A percentile compares a stretch with the other conserved stretches of the same genome.
Evolutionary conservation across 2,797 vertebrate species (phyloP).

Genomic region (Prionace glauca): DNA sequence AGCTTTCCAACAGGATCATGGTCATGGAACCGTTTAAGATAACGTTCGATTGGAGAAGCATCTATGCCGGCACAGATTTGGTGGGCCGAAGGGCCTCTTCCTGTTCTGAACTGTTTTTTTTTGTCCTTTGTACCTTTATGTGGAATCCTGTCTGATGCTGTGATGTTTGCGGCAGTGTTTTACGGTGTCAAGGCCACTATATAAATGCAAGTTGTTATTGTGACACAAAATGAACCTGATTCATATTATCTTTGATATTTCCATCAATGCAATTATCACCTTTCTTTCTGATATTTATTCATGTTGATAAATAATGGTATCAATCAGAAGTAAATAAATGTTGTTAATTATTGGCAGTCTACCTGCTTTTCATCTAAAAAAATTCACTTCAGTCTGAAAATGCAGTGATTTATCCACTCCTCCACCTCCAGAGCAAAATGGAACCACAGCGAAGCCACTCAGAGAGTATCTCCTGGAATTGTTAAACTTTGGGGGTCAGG

Average conservation of each 20-base stretch:
- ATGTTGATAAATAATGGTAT: background rate
- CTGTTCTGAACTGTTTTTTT: too few relatives aligned
- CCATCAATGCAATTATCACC: background rate
- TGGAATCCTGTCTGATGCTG: background rate
- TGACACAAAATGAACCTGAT: background rate
- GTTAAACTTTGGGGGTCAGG: background rate
- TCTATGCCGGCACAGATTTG: too few relatives aligned
- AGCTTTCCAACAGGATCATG: too few relatives aligned
- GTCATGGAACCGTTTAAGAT: background rate
- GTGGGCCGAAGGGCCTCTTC: too few relatives aligned
- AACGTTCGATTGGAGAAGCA: too few relatives aligned
- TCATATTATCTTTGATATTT: background rate
- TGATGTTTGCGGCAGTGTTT: background rate
- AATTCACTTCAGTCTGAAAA: background rate
- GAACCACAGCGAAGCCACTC: background rate
- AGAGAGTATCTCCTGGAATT: background rate
- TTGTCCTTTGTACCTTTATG: background rate
- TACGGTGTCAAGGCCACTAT: background rate
- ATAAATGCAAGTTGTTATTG: background rate
- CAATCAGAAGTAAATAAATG: background rate
- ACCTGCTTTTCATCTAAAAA: background rate
- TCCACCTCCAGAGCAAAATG: too few relatives aligned
- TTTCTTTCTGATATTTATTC: background rate
- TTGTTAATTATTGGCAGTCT: background rate
- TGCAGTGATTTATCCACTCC: background rate